Evolutionary conservation across 2,113 vertebrate species (phyloP), one percentile per base, ranked within the genome.

Genomic region (Onychostruthus taczanowskii): DNA sequence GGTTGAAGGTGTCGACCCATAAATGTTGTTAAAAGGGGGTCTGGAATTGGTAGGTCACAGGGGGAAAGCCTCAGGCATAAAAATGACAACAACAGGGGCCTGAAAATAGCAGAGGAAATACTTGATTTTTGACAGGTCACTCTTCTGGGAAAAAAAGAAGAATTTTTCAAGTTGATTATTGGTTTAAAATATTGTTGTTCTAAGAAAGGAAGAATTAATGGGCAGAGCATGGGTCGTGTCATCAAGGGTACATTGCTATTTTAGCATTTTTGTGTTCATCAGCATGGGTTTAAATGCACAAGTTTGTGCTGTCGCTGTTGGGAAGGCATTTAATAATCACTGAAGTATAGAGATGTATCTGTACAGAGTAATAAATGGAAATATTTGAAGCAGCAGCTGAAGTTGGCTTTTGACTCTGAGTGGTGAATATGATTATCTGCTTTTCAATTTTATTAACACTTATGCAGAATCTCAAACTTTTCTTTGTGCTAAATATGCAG

Each of bases 171-270:
- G 52, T n/a, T 87, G 31, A 27, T 62, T 59, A 35, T 73, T 58
- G 30, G 23, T 27, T 90, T 66, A 31, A 77, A 67, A 59, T 89
- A 33, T 9, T 73, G 20, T 35, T 70, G 30, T 39, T 90, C 46
- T 16, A 76, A 69, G 62, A 64, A 72, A 56, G 55, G 44, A 85
- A 8, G 58, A 62, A 52, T 56, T 74, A 35, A 55, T 47, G 61
- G 85, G 10, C 37, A 68, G 59, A 88, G 39, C 1, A 1, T 8
- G 16, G 72, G n/a, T 73, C 0, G 0, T 55, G 46, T 31, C 50
- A 50, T 28, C 49, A 19, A 26, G n/a, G 28, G 5, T 56, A 10
- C 41, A 2, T 22, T 58, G 56, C 33, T 39, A 0, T 89, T 50
- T 67, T 58, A 41, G 47, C 5, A 0, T 50, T 49, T 18, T 41